These are phyloP conservation scores for Dasypus novemcinctus DNA, from an alignment of 2,113 vertebrate genomes.

Conservation along the genomic window DNA sequence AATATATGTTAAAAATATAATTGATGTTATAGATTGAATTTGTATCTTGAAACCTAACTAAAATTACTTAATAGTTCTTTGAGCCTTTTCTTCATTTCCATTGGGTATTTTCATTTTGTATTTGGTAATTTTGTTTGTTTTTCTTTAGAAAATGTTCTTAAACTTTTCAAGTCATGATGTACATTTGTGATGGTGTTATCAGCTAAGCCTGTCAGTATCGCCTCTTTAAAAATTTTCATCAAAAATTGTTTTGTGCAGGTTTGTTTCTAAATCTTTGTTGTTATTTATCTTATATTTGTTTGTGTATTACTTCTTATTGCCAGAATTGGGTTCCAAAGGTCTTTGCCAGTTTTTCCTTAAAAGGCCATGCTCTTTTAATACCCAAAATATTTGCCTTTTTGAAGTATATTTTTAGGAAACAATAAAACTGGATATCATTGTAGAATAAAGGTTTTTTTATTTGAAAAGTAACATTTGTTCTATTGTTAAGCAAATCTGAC, in stretches of 20 bases:
- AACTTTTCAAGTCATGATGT: not conserved
- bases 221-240: not conserved
- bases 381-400: slow-evolving; percentile 35
- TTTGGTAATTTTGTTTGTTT: not conserved
- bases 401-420: slow-evolving; percentile 58
- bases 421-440: slow-evolving; percentile 14
- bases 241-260: slow-evolving; percentile 6
- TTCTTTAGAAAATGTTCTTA: slow-evolving; percentile 25
- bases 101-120: not conserved
- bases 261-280: slow-evolving; percentile 19
- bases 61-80: not conserved
- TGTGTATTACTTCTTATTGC: not conserved
- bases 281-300: not conserved
- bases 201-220: not conserved
- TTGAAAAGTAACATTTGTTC: not conserved
- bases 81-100: slow-evolving; percentile 2
- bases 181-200: not conserved
- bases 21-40: no score
- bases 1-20: no score
- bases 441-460: not conserved
- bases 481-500: slow-evolving; percentile 41
- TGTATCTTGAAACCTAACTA: not conserved
- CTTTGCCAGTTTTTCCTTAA: slow-evolving; percentile 50
- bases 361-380: slow-evolving; percentile 32
- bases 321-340: not conserved